phyloP scores from a whole-genome alignment of 2,888 invertebrate genomes.

The Euzetes globulus region DNA sequence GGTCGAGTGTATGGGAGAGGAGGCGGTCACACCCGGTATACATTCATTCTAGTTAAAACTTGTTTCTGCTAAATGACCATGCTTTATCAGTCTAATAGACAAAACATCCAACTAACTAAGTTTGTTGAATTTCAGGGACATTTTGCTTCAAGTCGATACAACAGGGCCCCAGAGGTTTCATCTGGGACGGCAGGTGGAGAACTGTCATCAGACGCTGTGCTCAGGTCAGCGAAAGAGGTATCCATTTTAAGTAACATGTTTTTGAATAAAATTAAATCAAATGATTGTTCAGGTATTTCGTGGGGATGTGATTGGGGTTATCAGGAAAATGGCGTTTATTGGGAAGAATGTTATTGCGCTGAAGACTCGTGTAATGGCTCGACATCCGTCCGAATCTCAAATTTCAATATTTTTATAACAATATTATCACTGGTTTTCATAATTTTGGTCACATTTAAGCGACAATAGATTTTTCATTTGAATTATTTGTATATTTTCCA shows the following conservation, averaged over 20 bases:
- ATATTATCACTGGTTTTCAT: neutral
- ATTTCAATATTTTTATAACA: neutral
- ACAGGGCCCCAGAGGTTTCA: constrained; percentile 85
- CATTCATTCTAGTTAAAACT: neutral
- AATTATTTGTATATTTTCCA: neutral
- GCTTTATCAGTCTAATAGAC: neutral
- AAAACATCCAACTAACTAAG: neutral
- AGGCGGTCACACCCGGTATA: constrained; percentile 77
- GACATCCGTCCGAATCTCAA: neutral
- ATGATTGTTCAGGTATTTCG: constrained; percentile 49
- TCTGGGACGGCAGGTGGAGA: constrained; percentile 92
- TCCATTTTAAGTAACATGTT: neutral
- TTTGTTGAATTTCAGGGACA: constrained; percentile 50
- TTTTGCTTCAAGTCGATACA: constrained; percentile 92
- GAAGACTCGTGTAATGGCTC: constrained; percentile 67
- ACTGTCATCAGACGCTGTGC: constrained; percentile 83
- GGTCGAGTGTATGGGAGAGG: constrained; percentile 87
- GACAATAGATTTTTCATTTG: neutral
- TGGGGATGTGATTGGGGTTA: constrained; percentile 94
- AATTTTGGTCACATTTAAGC: neutral
- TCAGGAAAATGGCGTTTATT: constrained; percentile 85
- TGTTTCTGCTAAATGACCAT: neutral
- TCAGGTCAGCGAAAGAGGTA: constrained; percentile 63
- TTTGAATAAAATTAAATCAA: neutral
- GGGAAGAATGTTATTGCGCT: constrained; percentile 94